Evolutionary conservation across 1,140 invertebrate genomes (phyloP).

Genomic region (Antheraea mylitta): DNA sequence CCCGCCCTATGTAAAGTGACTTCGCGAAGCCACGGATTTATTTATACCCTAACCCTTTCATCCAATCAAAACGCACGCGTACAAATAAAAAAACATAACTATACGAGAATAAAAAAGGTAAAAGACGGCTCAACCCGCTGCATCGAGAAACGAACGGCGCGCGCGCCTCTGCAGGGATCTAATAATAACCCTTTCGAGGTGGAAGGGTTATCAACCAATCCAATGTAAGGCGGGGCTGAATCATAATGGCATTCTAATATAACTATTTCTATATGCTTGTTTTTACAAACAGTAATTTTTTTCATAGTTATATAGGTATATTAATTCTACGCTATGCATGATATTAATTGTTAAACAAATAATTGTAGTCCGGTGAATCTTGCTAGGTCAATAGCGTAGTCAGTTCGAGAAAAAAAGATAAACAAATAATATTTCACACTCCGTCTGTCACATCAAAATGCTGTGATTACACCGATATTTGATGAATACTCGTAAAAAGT

Average conservation of each 20-base stretch:
- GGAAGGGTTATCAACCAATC: slow-evolving; percentile 71
- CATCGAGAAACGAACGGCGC: slow-evolving; percentile 36
- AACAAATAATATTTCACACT: background rate
- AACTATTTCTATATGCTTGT: background rate
- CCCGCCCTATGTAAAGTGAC: slow-evolving; percentile 41
- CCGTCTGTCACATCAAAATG: background rate
- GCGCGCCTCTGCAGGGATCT: slow-evolving; percentile 52
- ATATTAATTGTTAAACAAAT: too few species aligned
- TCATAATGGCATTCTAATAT: slow-evolving; percentile 26
- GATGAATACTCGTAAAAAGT: background rate
- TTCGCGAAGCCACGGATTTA: slow-evolving; percentile 42
- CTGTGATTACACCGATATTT: background rate
- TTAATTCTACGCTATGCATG: too few species aligned
- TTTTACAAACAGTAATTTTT: too few species aligned
- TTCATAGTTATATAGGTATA: too few species aligned
- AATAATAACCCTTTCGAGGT: slow-evolving; percentile 72
- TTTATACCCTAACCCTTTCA: slow-evolving; percentile 69
- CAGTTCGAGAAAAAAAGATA: too few species aligned
- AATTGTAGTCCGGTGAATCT: too few species aligned
- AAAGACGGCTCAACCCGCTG: slow-evolving; percentile 44
- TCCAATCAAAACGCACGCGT: slow-evolving; percentile 57
- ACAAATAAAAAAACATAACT: slow-evolving; percentile 50
- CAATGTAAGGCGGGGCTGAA: slow-evolving; percentile 50
- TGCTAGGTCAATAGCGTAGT: too few species aligned
- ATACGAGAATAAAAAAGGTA: slow-evolving; percentile 59